Base-by-base conservation (phyloP, 2,888 invertebrate species). In the Cephus spinipes region DNA sequence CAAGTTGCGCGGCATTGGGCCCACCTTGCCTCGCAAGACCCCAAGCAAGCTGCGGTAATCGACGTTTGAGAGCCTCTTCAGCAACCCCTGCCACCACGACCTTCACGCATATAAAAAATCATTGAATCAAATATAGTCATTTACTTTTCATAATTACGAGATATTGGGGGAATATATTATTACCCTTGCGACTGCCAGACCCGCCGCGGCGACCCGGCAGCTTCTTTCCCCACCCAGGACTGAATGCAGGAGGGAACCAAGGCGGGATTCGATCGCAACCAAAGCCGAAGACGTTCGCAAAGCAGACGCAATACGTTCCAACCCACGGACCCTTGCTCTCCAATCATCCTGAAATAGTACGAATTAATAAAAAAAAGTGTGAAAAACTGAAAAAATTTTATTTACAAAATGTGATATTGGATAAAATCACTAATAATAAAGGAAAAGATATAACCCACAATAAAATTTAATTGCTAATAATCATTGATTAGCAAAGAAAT, bases 191-290 rank as follows among this genome's bases (percentile, higher is more conserved):
- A 90, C 93, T 85, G 83, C 89, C 86, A 87, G 92, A 83, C 87
- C 94, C 79, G 88, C 92, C 88, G 89, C 92, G 84, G 87, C 93
- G 33, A 92, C 93, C 87, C 87, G 92, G 88, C 89, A 92, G 88
- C 86, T 94, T 79, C 94, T 93, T 90, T 96, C 96, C 80, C 95
- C 94, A 68, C 94, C 92, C 32, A 96, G 92, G 75, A 94, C 91
- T 36, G 95, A 94, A 83, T 94, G 93, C 78, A 96, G 92, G 80
- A 96, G 93, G 36, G 94, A 93, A 82, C 94, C 93, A 86, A 96
- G 92, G 88, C 94, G 93, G 3, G 95, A 94, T 85, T 94, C 93
- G 75, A 95, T 92, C 74, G 92, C 87, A 32, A 92, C 92, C 81
- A 94, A 83, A 77, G 92, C 93, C 36, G 92, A 92, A 3, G 93